These are phyloP conservation scores for Aphodius sticticus DNA, from an alignment of 2,888 invertebrate species.

Conservation along the genomic window DNA sequence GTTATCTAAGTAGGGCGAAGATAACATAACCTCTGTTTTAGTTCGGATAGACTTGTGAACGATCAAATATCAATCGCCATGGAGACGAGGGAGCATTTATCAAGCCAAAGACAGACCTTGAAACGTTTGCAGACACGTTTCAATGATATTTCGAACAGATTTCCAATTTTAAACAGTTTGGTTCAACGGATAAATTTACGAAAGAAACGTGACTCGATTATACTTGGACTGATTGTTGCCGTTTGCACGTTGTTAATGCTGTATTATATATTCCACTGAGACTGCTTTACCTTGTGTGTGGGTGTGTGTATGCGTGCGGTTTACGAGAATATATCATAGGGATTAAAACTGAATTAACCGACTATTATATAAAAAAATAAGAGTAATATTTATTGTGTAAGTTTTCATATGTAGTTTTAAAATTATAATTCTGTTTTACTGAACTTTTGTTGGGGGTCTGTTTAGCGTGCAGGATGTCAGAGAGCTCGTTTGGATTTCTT, in stretches of 20 bases:
- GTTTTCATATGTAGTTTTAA: not conserved
- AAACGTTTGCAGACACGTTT: conserved; percentile 91
- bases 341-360: conserved; percentile 14
- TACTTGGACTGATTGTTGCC: conserved; percentile 87
- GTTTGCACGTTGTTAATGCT: conserved; percentile 89
- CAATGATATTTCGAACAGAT: conserved; percentile 89
- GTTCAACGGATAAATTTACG: conserved; percentile 93
- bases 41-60: conserved; percentile 91
- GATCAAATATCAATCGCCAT: conserved; percentile 98
- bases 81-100: conserved; percentile 93
- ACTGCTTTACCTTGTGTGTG: not conserved
- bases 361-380: not conserved
- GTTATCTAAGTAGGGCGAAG: not conserved
- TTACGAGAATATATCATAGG: not conserved
- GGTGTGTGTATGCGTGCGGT: not conserved
- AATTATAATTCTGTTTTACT: not conserved
- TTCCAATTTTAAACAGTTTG: conserved; percentile 85
- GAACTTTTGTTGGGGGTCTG: not conserved
- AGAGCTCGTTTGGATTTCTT: conserved; percentile 23
- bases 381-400: conserved; percentile 24
- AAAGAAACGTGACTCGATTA: conserved; percentile 92
- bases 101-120: conserved; percentile 87
- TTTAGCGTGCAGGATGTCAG: not conserved
- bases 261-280: conserved; percentile 75
- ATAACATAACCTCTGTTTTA: conserved; percentile 59